A percentile compares a stretch with the other conserved stretches of the same genome.
These are phyloP conservation scores for Drosophila paranaensis DNA, from an alignment of 2,888 invertebrate species.

Conservation along the genomic window DNA sequence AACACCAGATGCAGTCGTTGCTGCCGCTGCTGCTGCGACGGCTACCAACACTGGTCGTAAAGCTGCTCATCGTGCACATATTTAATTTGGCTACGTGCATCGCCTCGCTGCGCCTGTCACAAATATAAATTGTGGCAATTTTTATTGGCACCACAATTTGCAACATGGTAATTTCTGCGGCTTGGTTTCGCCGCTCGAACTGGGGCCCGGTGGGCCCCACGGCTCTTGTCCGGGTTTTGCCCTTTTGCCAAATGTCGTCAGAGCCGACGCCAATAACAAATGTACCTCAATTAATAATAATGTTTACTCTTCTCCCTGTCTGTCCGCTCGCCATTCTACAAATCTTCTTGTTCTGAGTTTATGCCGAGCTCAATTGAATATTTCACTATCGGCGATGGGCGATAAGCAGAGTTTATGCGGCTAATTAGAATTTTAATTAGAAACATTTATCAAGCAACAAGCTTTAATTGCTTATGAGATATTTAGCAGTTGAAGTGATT, in stretches of 20 bases:
- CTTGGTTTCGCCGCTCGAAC: not conserved
- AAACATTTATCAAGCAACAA: slow-evolving; percentile 53
- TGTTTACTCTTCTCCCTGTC: not conserved
- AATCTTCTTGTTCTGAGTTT: slow-evolving; percentile 4
- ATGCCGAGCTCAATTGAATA: slow-evolving; percentile 28
- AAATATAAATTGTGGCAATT: slow-evolving; percentile 76
- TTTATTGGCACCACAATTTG: slow-evolving; percentile 46
- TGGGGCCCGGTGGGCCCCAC: slow-evolving; percentile 13
- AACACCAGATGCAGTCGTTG: slow-evolving; percentile 7
- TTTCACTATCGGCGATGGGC: slow-evolving; percentile 1
- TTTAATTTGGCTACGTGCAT: slow-evolving; percentile 47
- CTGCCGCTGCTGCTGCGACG: slow-evolving; percentile 1
- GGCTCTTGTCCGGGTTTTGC: slow-evolving; percentile 23
- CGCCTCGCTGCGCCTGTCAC: slow-evolving; percentile 65
- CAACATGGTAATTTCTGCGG: slow-evolving; percentile 42
- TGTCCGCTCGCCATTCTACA: slow-evolving; percentile 1
- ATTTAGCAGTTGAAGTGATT: not conserved
- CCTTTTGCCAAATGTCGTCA: slow-evolving; percentile 43
- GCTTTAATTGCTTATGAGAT: slow-evolving; percentile 21
- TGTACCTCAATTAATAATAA: slow-evolving; percentile 16
- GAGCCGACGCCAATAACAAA: slow-evolving; percentile 6
- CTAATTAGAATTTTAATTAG: slow-evolving; percentile 59
- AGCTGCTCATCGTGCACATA: slow-evolving; percentile 41
- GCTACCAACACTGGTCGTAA: slow-evolving; percentile 24
- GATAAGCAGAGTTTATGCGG: slow-evolving; percentile 40